Base-by-base conservation (phyloP, 2,113 vertebrate species). In the Philantomba maxwellii region DNA sequence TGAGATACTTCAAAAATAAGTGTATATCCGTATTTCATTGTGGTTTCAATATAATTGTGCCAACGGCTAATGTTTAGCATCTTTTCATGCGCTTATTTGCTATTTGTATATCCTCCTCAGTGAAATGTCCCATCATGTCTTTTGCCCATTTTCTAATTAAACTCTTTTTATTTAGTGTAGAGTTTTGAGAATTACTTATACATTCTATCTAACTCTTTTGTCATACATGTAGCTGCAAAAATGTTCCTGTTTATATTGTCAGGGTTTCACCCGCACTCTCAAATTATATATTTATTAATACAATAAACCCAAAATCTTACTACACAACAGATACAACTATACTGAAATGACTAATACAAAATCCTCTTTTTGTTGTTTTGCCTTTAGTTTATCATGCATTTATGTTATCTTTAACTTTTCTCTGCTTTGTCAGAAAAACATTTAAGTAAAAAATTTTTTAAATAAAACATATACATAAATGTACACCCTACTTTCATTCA, bases 161-260 rank as follows among this genome's bases (percentile, higher is more conserved):
- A 43, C 4, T 58, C 13, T 26, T 91, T 91, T 33, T 89, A 57
- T 80, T 95, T 62, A 89, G 9, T 49, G 19, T 23, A 92, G 12
- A 91, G 33, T 93, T 94, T 89, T 95, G 60, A 90, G 39, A 86
- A 25, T 85, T 91, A 88, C 57, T 85, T 85, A 53, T 14, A 70
- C 2, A 39, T 86, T 57, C 15, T 75, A 83, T 30, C 43, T 66
- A 8, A 87, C 36, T 77, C 2, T 36, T 80, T 36, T 62, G 9
- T 78, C 78, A 84, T 33, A 85, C 47, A 49, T 43, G 2, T 17
- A 91, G 21, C 43, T 75, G 16, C 10, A 58, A 62, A 80, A 36
- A 16, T 39, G 10, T 66, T 64, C 3, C 15, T 81, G 58, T 94
- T 43, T 81, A 80, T 15, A 81, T 0, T 15, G 13, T 33, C 15